Evolutionary conservation across 2,113 vertebrate genomes (phyloP), one percentile per base, ranked within the genome.

Genomic region (Progne subis): DNA sequence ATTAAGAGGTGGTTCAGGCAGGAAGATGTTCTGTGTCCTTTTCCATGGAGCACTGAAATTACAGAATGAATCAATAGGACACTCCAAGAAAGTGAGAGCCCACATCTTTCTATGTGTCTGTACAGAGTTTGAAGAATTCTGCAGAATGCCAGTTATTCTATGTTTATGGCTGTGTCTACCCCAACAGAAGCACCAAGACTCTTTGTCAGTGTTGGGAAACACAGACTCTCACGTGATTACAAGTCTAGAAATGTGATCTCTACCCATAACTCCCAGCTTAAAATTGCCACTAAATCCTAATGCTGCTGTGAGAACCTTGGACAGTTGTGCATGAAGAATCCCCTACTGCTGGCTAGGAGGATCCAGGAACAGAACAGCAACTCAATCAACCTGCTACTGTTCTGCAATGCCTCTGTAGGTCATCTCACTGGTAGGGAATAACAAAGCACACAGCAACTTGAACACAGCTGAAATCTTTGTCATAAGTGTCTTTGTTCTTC

Each of bases 51-150:
- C 53, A 71, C 52, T 41, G 39, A 70, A 59, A 31, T 31, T 79
- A 31, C 18, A 41, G 31, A 65, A 41, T 65, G 37, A 69, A 74
- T 46, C 60, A 69, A 70, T 0, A 61, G 57, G 56, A 55, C 31
- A 19, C 17, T 60, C 29, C 72, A 72, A 39, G 57, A 57, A 78
- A 76, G 77, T 2, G 17, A 68, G 31, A 76, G 29, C 68, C 34
- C 8, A 2, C 7, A 17, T 55, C 44, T 61, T 67, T 20, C 74
- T n/a, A 34, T 0, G 0, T 31, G 9, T 57, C 63, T 28, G 21
- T 14, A 44, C 18, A 14, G 47, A 31, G 13, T 55, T 68, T 55
- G 50, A 89, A 89, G 9, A 72, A n/a, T 23, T 34, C 32, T 41
- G 37, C 56, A 52, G 50, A 69, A 31, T 21, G 39, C 18, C 15